phyloP scores from a whole-genome alignment of 1,140 invertebrate species.

The Drosophila ohnishii region DNA sequence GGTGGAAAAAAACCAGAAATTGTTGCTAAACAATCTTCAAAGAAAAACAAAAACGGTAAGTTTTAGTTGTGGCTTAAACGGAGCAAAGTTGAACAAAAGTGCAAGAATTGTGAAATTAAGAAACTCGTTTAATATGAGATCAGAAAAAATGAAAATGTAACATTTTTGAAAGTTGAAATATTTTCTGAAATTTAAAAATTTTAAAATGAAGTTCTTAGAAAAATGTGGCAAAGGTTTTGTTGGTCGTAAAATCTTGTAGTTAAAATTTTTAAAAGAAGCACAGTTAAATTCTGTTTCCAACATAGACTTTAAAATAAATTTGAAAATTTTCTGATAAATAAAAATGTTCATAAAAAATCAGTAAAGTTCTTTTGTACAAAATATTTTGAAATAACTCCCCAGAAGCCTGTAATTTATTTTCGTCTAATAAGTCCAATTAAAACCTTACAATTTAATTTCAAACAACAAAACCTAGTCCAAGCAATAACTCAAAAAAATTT shows the following conservation, averaged over 20 bases:
- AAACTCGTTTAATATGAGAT: neutral
- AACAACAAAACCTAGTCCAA: neutral
- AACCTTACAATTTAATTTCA: neutral
- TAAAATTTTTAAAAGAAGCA: neutral
- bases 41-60: conserved; percentile 45
- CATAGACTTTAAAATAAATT: neutral
- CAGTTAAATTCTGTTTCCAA: neutral
- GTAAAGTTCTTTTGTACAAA: neutral
- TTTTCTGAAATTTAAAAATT: neutral
- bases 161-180: neutral
- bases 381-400: neutral
- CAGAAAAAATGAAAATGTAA: neutral
- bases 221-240: neutral
- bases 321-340: neutral
- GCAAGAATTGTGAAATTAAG: neutral
- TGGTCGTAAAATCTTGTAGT: neutral
- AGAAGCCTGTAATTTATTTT: neutral
- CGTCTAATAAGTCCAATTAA: neutral
- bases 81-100: conserved; percentile 7
- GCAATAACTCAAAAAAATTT: conserved; percentile 3
- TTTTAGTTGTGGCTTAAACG: conserved; percentile 12
- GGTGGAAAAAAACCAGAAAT: conserved; percentile 23
- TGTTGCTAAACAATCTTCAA: conserved; percentile 33
- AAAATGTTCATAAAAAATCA: neutral
- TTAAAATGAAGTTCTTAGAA: neutral